Conservation (phyloP, 2,797 vertebrate genomes). For the Enteromius treurensis region DNA sequence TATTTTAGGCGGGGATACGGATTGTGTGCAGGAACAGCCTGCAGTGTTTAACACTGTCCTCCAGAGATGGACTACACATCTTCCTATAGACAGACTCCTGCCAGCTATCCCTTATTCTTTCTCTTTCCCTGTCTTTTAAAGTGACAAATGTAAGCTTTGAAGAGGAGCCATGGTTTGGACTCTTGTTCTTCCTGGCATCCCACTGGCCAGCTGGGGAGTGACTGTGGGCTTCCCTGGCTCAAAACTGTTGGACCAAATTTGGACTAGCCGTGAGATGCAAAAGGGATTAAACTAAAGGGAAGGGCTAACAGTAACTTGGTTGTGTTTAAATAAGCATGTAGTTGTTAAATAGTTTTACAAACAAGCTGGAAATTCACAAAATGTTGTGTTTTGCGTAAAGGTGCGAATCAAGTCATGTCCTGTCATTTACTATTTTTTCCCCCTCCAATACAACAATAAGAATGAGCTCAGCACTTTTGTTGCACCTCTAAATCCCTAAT, state of each 20-base stretch:
- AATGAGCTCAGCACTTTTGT: slow-evolving; percentile 21
- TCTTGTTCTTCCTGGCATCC: slow-evolving; percentile 24
- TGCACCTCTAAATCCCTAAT: slow-evolving; percentile 18
- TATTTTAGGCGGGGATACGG: slow-evolving; percentile 25
- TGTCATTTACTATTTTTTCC: background rate
- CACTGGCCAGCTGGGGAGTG: slow-evolving; percentile 15
- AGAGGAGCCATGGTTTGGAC: slow-evolving; percentile 45
- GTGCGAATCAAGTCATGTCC: background rate
- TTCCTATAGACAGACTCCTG: slow-evolving; percentile 44
- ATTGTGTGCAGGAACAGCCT: slow-evolving; percentile 50
- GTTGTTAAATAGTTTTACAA: background rate
- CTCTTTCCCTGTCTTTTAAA: slow-evolving; percentile 17
- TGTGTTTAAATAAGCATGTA: background rate
- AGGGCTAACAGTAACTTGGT: slow-evolving; percentile 4
- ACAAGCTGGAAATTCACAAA: background rate
- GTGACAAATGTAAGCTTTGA: slow-evolving; percentile 58
- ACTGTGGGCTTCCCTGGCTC: slow-evolving; percentile 22
- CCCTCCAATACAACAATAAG: background rate
- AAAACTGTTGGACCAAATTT: background rate
- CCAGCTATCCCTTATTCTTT: slow-evolving; percentile 25
- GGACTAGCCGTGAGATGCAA: background rate
- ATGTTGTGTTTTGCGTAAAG: background rate
- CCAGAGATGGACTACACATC: slow-evolving; percentile 53
- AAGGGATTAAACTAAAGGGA: background rate
- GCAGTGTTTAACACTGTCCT: slow-evolving; percentile 47